Conservation (phyloP, 1,140 invertebrate genomes). For the Holcopasites calliopsidis region DNA sequence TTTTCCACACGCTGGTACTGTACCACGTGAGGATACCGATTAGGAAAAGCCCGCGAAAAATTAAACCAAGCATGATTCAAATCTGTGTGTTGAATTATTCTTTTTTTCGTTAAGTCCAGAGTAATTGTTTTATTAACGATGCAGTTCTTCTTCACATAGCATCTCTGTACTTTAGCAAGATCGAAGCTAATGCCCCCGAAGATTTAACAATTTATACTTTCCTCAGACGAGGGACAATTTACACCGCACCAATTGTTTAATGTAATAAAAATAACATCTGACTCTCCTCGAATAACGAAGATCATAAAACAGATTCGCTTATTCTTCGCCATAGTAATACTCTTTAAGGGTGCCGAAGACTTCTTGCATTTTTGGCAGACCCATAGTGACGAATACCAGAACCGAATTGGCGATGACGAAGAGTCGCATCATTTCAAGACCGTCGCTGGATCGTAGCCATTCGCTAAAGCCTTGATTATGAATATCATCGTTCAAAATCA, state of each 20-base stretch:
- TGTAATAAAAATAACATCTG: background rate
- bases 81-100: too few relatives aligned
- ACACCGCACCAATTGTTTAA: too few relatives aligned
- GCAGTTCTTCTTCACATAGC: too few relatives aligned
- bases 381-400: conserved; percentile 80
- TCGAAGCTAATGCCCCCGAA: too few relatives aligned
- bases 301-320: background rate
- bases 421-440: conserved; percentile 81
- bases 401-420: conserved; percentile 82
- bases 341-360: conserved; percentile 72
- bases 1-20: conserved; percentile 78
- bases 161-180: too few relatives aligned
- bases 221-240: too few relatives aligned
- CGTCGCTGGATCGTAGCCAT: conserved; percentile 81
- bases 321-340: conserved; percentile 70
- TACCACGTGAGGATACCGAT: conserved; percentile 79
- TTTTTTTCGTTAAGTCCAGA: too few relatives aligned
- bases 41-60: conserved; percentile 77
- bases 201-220: too few relatives aligned
- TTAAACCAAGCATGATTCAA: conserved; percentile 71
- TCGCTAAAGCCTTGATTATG: conserved; percentile 79
- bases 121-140: background rate
- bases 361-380: conserved; percentile 80
- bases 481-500: conserved; percentile 63
- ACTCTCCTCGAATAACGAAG: background rate